Base-by-base conservation (phyloP, 2,888 invertebrate species). In the Polydrusus tereticollis region DNA sequence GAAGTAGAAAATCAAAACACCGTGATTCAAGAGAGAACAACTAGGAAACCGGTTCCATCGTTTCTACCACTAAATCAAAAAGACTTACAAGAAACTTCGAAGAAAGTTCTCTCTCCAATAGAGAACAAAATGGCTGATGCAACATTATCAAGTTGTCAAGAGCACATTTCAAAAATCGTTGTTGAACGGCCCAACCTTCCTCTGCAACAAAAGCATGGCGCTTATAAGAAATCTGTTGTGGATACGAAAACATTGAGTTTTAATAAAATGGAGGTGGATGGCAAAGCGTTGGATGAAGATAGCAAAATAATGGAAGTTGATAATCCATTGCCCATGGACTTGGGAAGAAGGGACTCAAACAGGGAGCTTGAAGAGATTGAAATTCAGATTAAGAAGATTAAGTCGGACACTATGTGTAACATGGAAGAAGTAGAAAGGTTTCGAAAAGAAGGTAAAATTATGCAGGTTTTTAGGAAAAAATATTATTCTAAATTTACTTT, bases 81-180 rank as follows among this genome's bases (percentile, higher is more conserved):
- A 36, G n/a, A 16, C 7, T 38, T 23, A 21, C 57, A 62, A 4
- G 43, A 33, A 12, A 7, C 7, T 2, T 7, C 18, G 1, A 43
- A 57, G 21, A 43, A 43, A 2, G 43, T 71, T 21, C 45, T 59
- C 3, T 71, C 68, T 6, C 74, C 80, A 16, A 86, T 85, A 23
- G 76, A 76, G 74, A 82, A 81, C 75, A 88, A 88, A 81, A 87
- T 90, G 80, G 83, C 86, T 23, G 90, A 90, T 78, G 90, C 90
- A 0, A 87, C 88, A 79, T 82, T 90, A 59, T 90, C 90, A 4
- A 88, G 87, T 75, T 89, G 88, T 20, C 88, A 88, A 77, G 90
- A 90, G 76, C 87, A 87, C 81, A 86, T 89, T 65, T 20, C 67
- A 41, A 69, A 63, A 73, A 76, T 69, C 72, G 23, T 45, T 23